These are phyloP conservation scores for Polypterus senegalus DNA, from an alignment of 2,113 vertebrate species.

Conservation along the genomic window DNA sequence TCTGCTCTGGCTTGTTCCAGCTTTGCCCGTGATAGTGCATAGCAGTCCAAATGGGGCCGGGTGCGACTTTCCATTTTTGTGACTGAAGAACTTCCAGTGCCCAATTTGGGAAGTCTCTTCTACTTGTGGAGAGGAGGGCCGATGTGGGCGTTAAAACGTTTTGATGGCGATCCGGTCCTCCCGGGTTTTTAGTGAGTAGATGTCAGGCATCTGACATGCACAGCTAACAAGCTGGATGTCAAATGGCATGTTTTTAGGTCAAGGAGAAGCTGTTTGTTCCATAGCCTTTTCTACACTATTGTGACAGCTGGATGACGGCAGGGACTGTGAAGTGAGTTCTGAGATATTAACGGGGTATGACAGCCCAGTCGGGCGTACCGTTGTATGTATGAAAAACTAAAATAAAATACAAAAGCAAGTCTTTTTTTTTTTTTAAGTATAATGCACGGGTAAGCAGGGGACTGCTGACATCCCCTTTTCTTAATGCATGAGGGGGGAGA, in stretches of 20 bases:
- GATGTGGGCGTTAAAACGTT: too few relatives aligned
- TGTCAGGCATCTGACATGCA: neutral
- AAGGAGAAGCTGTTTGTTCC: conserved; percentile 18
- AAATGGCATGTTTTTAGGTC: conserved; percentile 11
- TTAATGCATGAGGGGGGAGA: conserved; percentile 20
- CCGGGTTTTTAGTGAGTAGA: too few relatives aligned
- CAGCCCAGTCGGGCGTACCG: conserved; percentile 16
- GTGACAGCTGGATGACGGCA: conserved; percentile 19
- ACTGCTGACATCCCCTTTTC: conserved; percentile 18
- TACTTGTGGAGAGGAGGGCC: too few relatives aligned
- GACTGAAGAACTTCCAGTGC: too few relatives aligned
- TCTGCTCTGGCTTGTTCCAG: too few relatives aligned
- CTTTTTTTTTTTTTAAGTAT: too few relatives aligned
- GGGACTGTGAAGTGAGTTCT: conserved; percentile 13
- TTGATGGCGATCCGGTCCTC: too few relatives aligned
- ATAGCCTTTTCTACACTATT: conserved; percentile 7
- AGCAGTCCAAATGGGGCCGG: too few relatives aligned
- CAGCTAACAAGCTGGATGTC: neutral
- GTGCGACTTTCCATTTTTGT: too few relatives aligned
- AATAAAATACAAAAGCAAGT: conserved; percentile 13
- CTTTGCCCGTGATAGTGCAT: too few relatives aligned
- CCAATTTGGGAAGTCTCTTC: too few relatives aligned
- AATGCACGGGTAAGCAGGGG: conserved; percentile 14
- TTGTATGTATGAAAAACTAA: conserved; percentile 27
- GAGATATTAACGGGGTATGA: conserved; percentile 8